These are phyloP conservation scores for Dendrocincla tyrannina DNA, from an alignment of 2,797 vertebrate genomes.

Conservation along the genomic window DNA sequence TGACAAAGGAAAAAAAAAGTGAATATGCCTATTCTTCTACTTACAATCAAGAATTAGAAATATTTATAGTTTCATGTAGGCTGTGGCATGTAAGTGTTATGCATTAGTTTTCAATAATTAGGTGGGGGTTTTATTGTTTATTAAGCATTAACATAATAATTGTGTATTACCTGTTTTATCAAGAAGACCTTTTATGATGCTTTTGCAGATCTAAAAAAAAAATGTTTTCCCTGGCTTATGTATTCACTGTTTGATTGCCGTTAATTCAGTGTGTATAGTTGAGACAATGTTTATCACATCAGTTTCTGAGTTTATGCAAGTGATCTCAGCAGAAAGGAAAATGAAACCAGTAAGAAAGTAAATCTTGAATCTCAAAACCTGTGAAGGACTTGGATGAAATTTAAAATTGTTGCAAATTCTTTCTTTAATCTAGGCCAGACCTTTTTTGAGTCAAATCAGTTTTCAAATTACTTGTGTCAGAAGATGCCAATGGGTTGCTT, in stretches of 20 bases:
- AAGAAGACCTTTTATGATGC: background rate
- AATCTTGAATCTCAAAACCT: background rate
- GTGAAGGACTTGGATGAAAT: background rate
- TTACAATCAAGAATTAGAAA: background rate
- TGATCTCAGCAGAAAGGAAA: background rate
- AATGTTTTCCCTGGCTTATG: background rate
- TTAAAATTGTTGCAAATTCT: background rate
- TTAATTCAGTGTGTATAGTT: background rate
- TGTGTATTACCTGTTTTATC: background rate
- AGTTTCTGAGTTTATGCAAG: background rate
- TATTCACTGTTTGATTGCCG: background rate
- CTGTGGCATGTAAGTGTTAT: background rate
- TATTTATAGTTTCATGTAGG: background rate
- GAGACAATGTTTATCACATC: background rate
- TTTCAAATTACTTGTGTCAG: background rate
- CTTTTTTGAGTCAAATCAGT: background rate
- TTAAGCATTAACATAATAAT: background rate
- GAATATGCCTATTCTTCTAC: background rate
- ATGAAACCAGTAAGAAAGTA: background rate
- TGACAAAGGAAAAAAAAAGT: background rate
- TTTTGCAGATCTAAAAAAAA: background rate
- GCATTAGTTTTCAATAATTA: background rate
- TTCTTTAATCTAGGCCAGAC: background rate
- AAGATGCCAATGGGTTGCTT: background rate
- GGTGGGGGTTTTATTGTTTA: background rate